Evolutionary conservation across 2,113 vertebrate species (phyloP), one percentile per base, ranked within the genome.

Genomic region (Rhombomys opimus): DNA sequence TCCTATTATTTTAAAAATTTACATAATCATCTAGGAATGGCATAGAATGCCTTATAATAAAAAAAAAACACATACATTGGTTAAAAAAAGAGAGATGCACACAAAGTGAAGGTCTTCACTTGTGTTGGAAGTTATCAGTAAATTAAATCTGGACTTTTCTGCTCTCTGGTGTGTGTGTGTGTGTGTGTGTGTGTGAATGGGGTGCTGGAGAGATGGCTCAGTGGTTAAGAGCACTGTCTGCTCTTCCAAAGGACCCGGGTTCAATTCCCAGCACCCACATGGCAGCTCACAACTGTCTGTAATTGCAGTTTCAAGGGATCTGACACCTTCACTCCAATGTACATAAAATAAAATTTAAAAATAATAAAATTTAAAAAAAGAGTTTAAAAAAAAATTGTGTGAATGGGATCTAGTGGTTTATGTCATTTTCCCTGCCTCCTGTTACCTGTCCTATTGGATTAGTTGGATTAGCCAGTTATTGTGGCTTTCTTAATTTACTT

Each of bases 371-470:
- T 46, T 46, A 4, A 46, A 46, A 46, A 46, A 46, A 46, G 46
- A 46, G 46, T 46, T 46, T 46, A 46, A 46, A 46, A 5, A 5
- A 46, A 78, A 35, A 52, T 54, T 41, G 46, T 50, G 1, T 67
- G 86, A 96, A 65, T 90, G 52, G 17, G 11, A 67, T 87, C 10
- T 12, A 88, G 57, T 90, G 67, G 77, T 95, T 91, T 86, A 46
- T 86, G 8, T 80, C 5, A 50, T 92, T 67, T 80, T 92, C 15
- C n/a, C n/a, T 38, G 93, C 5, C 15, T 5, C 20, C 13, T 57
- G 4, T 54, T 54, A 46, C 11, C 14, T 80, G 17, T 78, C 78
- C 61, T 86, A 94, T 72, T 89, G 9, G 30, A 30, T 68, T 95
- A 77, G 46, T 46, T 46, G 46, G 46, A 46, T 46, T 46, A 46